Base-by-base conservation (phyloP, 2,797 vertebrate genomes). In the Oreochromis grahami region DNA sequence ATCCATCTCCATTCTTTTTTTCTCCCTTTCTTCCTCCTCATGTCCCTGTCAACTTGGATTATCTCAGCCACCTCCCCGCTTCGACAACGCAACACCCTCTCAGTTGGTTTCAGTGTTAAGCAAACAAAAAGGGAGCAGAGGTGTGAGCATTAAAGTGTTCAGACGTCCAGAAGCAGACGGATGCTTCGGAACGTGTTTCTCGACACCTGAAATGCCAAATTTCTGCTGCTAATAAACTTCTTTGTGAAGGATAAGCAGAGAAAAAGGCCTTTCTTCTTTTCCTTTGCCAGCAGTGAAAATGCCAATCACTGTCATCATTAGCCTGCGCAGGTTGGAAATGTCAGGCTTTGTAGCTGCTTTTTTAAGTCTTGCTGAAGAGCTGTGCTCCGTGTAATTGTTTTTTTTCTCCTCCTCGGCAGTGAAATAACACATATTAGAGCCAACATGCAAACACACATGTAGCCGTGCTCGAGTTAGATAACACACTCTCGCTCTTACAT, bases 261-360 rank as follows among this genome's bases (percentile, higher is more conserved):
- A 19, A 63, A 87, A 85, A 63, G 56, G 45, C 24, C 29, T 78
- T 81, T 79, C 53, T 36, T 78, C 43, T 50, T 89, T 51, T 84
- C 55, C 68, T 86, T 8, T 45, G 41, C 13, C 11, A 7, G 36
- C 65, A 76, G 63, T 81, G 80, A 84, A 86, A 81, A 85, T 91
- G 90, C 88, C 91, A 85, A 82, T 92, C 88, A 79, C 78, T 82
- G 87, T 84, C 92, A 80, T 91, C 88, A 81, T 91, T 88, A 90
- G 84, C 78, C 77, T 34, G 48, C 55, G 45, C 79, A 76, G 80
- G 77, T n/a, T 68, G 83, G 78, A 78, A 84, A 80, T 85, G 56
- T 86, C 45, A 52, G 21, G 55, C 48, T 29, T 13, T 82, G 45
- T 63, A 26, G 15, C 50, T 14, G 65, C 19, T 63, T n/a, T 86